These are phyloP conservation scores for Nothobranchius kuhntae DNA, from an alignment of 2,113 vertebrate genomes.

Conservation along the genomic window DNA sequence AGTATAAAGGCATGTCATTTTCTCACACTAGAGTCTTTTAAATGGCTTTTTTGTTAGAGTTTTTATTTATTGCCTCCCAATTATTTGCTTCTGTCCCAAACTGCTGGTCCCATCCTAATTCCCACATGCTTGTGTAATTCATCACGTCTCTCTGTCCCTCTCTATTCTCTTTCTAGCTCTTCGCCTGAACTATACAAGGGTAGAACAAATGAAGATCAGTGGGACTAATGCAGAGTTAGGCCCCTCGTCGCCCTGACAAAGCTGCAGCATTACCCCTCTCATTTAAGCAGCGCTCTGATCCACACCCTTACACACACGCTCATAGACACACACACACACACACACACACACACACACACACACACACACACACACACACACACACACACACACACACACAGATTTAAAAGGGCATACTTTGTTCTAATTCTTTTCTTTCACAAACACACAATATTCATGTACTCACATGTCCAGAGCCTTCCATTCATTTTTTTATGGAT, in stretches of 20 bases:
- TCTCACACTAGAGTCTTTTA: neutral
- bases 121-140: constrained; percentile 48
- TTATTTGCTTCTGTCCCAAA: constrained; percentile 6
- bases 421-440: constrained; percentile 38
- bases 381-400: constrained; percentile 5
- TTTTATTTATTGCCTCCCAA: constrained; percentile 1
- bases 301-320: constrained; percentile 8
- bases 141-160: constrained; percentile 12
- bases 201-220: constrained; percentile 74
- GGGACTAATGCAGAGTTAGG: constrained; percentile 67
- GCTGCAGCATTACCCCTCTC: constrained; percentile 64
- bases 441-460: constrained; percentile 6
- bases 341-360: no score
- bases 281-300: constrained; percentile 62
- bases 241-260: constrained; percentile 59
- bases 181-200: constrained; percentile 28
- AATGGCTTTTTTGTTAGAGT: neutral
- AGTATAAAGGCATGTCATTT: neutral
- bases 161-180: constrained; percentile 17
- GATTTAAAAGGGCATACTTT: constrained; percentile 44
- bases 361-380: constrained; percentile 15
- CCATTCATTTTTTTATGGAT: constrained; percentile 21
- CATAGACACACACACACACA: no score
- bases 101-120: constrained; percentile 29
- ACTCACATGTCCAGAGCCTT: constrained; percentile 20